Percentiles rank a stretch among this genome's conserved stretches.
Evolutionary conservation across 2,888 invertebrate genomes (phyloP).

Genomic region (Capitulum mitella): DNA sequence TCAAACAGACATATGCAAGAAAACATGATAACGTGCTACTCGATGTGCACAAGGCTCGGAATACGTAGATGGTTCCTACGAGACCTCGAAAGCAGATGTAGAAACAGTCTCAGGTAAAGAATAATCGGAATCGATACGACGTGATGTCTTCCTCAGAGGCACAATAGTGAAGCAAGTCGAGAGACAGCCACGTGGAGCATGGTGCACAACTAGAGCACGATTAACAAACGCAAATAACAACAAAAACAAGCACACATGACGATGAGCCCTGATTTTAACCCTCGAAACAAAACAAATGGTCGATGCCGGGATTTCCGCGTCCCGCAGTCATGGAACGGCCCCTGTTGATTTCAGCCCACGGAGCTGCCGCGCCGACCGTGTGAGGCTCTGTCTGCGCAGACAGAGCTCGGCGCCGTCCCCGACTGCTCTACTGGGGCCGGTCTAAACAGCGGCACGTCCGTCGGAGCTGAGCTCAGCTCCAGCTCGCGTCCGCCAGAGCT

Average conservation of each 20-base stretch:
- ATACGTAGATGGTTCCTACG: background rate
- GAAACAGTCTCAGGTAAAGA: background rate
- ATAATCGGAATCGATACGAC: background rate
- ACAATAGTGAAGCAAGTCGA: background rate
- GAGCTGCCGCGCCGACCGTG: background rate
- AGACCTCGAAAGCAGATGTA: background rate
- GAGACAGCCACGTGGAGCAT: background rate
- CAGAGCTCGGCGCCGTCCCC: too few relatives aligned
- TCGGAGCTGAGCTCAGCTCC: too few relatives aligned
- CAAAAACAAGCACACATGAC: background rate
- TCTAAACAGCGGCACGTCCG: too few relatives aligned
- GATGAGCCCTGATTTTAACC: background rate
- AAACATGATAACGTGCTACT: background rate
- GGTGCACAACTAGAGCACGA: too few relatives aligned
- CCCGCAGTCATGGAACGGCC: too few relatives aligned
- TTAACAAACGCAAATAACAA: background rate
- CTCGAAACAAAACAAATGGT: background rate
- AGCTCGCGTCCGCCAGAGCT: too few relatives aligned
- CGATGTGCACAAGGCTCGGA: too few relatives aligned
- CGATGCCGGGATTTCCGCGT: background rate
- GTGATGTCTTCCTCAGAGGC: background rate
- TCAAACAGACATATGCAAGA: background rate
- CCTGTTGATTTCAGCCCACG: background rate
- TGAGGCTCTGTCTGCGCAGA: too few relatives aligned
- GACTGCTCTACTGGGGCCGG: background rate